These are phyloP conservation scores for Synanthedon vespiformis DNA, from an alignment of 2,888 invertebrate species.

Conservation along the genomic window DNA sequence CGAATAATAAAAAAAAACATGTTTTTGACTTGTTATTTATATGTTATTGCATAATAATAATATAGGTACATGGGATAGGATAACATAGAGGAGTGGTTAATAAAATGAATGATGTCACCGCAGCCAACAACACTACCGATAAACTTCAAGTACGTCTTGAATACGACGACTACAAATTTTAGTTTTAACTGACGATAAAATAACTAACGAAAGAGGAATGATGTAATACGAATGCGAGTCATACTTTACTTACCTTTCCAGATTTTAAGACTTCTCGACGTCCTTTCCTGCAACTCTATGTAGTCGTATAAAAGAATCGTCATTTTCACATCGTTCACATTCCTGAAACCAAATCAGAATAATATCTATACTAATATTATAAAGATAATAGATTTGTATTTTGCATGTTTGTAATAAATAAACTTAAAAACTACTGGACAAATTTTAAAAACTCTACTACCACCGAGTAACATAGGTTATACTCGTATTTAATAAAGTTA, in stretches of 20 bases:
- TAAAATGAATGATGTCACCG: background rate
- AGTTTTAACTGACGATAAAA: too few relatives aligned
- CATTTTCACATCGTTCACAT: slow-evolving; percentile 32
- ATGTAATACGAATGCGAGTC: too few relatives aligned
- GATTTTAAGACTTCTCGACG: slow-evolving; percentile 37
- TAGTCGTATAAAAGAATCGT: slow-evolving; percentile 50
- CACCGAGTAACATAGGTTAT: too few relatives aligned
- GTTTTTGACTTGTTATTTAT: too few relatives aligned
- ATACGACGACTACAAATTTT: too few relatives aligned
- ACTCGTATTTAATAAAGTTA: too few relatives aligned
- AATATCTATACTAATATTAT: background rate
- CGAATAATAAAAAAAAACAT: too few relatives aligned
- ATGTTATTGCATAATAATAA: background rate
- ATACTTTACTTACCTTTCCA: slow-evolving; percentile 46
- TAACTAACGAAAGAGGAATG: background rate
- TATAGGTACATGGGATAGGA: too few relatives aligned
- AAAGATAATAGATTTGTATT: too few relatives aligned
- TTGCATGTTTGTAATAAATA: too few relatives aligned
- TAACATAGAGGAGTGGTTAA: background rate
- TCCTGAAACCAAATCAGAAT: slow-evolving; percentile 11
- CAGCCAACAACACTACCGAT: background rate
- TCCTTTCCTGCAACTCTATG: slow-evolving; percentile 44
- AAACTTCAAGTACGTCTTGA: background rate
- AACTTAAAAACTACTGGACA: too few relatives aligned
- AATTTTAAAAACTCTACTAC: too few relatives aligned